phyloP scores from a whole-genome alignment of 30 jellyfish, hydroid and myxozoan species.

The Euphysa ruthae region DNA sequence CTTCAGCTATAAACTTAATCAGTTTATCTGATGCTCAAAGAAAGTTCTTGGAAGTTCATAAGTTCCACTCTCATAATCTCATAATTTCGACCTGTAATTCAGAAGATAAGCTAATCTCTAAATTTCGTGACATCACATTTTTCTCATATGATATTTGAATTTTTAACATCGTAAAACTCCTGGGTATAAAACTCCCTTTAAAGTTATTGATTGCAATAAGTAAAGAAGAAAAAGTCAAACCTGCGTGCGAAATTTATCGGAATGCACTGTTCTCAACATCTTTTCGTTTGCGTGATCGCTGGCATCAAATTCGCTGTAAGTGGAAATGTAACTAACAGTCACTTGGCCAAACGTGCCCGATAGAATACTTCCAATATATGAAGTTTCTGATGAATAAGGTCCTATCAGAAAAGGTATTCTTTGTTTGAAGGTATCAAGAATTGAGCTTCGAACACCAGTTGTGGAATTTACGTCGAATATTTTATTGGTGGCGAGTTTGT shows the following conservation, averaged over 20 bases:
- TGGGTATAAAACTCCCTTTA: too few species aligned
- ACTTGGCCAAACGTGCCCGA: neutral
- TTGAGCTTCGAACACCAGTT: neutral
- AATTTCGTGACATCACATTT: too few species aligned
- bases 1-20: too few species aligned
- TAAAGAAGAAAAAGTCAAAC: too few species aligned
- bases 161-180: too few species aligned
- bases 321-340: neutral
- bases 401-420: constrained; percentile 10
- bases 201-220: too few species aligned
- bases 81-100: too few species aligned
- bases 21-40: too few species aligned
- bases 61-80: too few species aligned
- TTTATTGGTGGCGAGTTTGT: neutral
- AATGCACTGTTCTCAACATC: constrained; percentile 61
- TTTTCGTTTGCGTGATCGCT: neutral
- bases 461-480: neutral
- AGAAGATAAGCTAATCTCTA: too few species aligned
- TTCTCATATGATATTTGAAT: too few species aligned
- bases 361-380: constrained; percentile 14
- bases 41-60: too few species aligned
- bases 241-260: constrained; percentile 43
- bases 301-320: neutral
- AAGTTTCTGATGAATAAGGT: constrained; percentile 21
- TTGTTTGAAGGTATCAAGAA: constrained; percentile 3